phyloP scores from a whole-genome alignment of 2,113 vertebrate species.

The Hystrix cristata region DNA sequence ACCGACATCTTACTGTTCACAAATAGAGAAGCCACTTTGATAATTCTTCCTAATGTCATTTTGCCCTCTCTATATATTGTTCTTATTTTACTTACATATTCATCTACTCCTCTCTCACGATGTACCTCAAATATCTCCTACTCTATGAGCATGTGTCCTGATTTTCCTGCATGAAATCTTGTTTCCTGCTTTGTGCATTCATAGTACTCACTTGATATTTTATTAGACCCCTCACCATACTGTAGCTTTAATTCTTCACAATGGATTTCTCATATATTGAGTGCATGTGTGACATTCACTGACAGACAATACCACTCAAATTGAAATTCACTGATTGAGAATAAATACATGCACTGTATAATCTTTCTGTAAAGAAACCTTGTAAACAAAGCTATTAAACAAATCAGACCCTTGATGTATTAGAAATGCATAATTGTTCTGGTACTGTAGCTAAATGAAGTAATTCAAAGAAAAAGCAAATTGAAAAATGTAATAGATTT shows the following conservation, averaged over 20 bases:
- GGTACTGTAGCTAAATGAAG: neutral
- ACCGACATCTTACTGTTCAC: neutral
- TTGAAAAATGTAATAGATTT: neutral
- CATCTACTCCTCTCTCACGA: neutral
- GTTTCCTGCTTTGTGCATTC: neutral
- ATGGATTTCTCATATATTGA: neutral
- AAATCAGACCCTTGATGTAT: neutral
- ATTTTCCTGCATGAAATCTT: neutral
- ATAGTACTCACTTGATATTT: slow-evolving; percentile 4
- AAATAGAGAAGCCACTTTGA: neutral
- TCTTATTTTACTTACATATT: neutral
- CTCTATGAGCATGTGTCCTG: neutral
- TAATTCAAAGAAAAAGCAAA: neutral
- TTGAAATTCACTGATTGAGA: slow-evolving; percentile 20
- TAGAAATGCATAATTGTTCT: neutral
- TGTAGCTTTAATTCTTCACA: neutral
- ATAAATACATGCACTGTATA: neutral
- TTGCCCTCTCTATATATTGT: neutral
- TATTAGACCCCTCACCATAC: neutral
- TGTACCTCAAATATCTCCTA: neutral
- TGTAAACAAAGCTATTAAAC: neutral
- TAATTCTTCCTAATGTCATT: neutral
- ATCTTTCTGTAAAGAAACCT: slow-evolving; percentile 2
- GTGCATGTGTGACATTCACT: neutral
- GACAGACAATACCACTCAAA: neutral